These are phyloP conservation scores for Drosophila pseudotakahashii DNA, from an alignment of 2,888 invertebrate species.

Conservation along the genomic window DNA sequence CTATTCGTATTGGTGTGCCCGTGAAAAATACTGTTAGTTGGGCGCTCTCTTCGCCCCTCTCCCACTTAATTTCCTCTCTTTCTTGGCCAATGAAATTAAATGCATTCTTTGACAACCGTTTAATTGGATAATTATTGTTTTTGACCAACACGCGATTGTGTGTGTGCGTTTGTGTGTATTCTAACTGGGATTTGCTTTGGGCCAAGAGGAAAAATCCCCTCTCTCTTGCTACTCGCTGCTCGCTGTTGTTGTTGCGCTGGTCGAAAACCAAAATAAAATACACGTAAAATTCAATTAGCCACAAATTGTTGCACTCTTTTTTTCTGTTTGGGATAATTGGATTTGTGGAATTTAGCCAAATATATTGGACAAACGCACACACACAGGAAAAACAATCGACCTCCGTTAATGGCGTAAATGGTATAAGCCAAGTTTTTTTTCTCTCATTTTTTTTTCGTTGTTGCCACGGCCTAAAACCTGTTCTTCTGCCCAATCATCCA, in stretches of 20 bases:
- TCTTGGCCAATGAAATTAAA: conserved; percentile 54
- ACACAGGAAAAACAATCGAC: conserved; percentile 71
- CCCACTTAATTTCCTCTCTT: conserved; percentile 2
- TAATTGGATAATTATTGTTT: conserved; percentile 67
- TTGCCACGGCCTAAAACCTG: conserved; percentile 75
- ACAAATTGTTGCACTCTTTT: conserved; percentile 64
- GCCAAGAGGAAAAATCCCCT: conserved; percentile 28
- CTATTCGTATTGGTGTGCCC: conserved; percentile 49
- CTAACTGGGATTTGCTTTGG: conserved; percentile 49
- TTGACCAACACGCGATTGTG: conserved; percentile 29
- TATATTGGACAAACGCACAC: conserved; percentile 55
- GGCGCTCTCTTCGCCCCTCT: conserved; percentile 8
- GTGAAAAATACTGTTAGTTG: conserved; percentile 75
- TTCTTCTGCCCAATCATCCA: conserved; percentile 66
- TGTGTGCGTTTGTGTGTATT: conserved; percentile 44
- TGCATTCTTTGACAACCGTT: conserved; percentile 66
- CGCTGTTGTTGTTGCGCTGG: conserved; percentile 55
- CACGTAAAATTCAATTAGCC: conserved; percentile 68
- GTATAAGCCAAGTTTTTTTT: conserved; percentile 77
- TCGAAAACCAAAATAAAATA: conserved; percentile 54
- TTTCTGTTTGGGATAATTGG: conserved; percentile 61
- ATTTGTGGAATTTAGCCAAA: conserved; percentile 63
- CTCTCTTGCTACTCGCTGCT: conserved; percentile 47
- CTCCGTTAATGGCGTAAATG: conserved; percentile 77
- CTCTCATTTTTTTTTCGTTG: conserved; percentile 51